Evolutionary conservation across 1,140 invertebrate genomes (phyloP).

Genomic region (Argopecten irradians): DNA sequence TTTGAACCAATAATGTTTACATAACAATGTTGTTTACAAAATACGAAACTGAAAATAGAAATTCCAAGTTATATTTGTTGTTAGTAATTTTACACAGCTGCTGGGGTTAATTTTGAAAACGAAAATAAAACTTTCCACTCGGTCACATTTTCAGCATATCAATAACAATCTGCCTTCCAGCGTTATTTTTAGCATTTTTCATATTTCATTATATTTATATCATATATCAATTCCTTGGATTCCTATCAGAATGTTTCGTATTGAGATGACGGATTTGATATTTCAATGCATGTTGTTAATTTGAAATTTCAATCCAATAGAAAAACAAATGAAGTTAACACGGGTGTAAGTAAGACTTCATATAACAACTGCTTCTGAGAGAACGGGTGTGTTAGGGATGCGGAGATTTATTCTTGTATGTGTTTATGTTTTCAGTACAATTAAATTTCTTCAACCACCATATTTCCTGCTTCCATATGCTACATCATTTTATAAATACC

Average conservation of each 20-base stretch:
- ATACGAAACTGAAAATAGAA: slow-evolving; percentile 23
- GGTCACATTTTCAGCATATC: not conserved
- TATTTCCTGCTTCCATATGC: not conserved
- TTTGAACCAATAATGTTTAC: not conserved
- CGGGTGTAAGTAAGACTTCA: too few relatives aligned
- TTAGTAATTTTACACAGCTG: not conserved
- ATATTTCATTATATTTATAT: not conserved
- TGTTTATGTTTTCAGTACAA: not conserved
- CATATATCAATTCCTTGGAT: not conserved
- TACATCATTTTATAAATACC: too few relatives aligned
- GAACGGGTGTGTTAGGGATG: not conserved
- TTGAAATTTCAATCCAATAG: too few relatives aligned
- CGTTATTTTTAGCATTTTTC: too few relatives aligned
- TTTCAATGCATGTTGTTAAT: too few relatives aligned
- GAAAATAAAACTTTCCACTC: not conserved
- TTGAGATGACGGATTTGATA: not conserved
- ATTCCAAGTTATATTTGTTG: not conserved
- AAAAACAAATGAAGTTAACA: too few relatives aligned
- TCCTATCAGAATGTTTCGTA: not conserved
- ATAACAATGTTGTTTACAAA: not conserved
- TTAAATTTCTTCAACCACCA: not conserved
- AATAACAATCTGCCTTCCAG: too few relatives aligned
- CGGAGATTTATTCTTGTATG: not conserved
- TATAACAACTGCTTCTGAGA: too few relatives aligned
- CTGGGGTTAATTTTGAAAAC: not conserved